Conservation (phyloP, 2,113 vertebrate genomes). For the Cochlearius cochlearius region DNA sequence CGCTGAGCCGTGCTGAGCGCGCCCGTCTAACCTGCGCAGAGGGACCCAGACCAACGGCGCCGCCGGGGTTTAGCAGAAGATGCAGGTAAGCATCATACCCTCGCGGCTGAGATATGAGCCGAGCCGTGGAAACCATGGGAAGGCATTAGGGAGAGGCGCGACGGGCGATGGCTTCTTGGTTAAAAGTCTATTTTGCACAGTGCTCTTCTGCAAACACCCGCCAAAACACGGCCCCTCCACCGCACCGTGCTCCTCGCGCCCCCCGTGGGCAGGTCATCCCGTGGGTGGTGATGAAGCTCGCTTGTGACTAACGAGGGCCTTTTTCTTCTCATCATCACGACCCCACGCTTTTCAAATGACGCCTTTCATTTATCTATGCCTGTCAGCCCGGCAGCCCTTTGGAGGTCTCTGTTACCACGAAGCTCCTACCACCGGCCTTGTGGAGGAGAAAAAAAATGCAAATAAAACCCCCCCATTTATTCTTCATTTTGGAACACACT, state of each 20-base stretch:
- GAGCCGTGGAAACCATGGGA: not conserved
- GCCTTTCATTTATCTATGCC: not conserved
- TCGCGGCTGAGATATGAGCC: fast-evolving
- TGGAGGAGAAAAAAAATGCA: not conserved
- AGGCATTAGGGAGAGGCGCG: too few species aligned
- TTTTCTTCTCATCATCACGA: not conserved
- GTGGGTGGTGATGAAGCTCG: not conserved
- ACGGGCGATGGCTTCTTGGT: not conserved
- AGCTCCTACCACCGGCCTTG: not conserved
- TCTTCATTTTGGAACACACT: not conserved
- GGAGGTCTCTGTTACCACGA: not conserved
- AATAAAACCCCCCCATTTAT: fast-evolving
- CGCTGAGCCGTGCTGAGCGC: fast-evolving
- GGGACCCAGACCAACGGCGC: fast-evolving
- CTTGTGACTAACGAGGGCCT: not conserved
- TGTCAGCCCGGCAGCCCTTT: not conserved
- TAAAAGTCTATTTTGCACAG: not conserved
- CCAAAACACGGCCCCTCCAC: not conserved
- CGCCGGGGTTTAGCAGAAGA: not conserved
- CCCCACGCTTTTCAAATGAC: not conserved
- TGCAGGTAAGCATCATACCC: fast-evolving
- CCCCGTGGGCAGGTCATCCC: fast-evolving
- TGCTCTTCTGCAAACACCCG: not conserved
- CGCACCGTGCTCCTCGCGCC: fast-evolving
- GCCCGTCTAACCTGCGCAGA: not conserved